Conservation (phyloP, 2,797 vertebrate species). For the Syncerus caffer region DNA sequence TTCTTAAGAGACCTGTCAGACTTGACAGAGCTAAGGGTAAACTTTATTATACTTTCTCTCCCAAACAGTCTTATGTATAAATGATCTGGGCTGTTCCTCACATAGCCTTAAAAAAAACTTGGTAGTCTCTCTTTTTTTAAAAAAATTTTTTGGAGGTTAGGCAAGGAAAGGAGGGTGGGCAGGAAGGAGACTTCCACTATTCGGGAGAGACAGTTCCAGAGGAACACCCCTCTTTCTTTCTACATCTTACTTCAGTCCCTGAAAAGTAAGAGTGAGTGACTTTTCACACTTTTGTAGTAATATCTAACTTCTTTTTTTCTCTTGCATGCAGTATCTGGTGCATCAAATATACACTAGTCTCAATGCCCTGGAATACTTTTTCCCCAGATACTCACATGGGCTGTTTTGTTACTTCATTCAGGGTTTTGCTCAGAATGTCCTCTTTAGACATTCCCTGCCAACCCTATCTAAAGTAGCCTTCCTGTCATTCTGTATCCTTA, state of each 20-base stretch:
- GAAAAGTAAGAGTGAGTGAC: neutral
- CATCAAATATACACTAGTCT: neutral
- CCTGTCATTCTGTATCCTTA: neutral
- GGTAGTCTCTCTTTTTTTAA: neutral
- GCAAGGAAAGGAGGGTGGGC: neutral
- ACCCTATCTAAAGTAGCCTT: neutral
- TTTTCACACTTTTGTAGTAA: neutral
- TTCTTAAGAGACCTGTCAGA: neutral
- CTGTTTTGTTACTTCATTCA: neutral
- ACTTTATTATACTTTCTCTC: neutral
- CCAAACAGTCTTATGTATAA: neutral
- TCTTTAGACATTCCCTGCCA: neutral
- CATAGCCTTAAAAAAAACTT: neutral
- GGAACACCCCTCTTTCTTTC: neutral
- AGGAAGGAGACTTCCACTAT: neutral
- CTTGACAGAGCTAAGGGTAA: neutral
- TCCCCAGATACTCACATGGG: neutral
- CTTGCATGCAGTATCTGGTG: neutral
- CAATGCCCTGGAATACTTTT: too few relatives aligned
- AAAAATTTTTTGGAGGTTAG: neutral
- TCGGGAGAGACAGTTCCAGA: neutral
- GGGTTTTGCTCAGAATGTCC: neutral
- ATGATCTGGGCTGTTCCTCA: neutral
- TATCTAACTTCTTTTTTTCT: conserved; percentile 2
- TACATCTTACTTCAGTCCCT: neutral